Percentiles rank a stretch among this genome's conserved stretches.
Conservation (phyloP, 2,113 vertebrate species). For the Podilymbus podiceps region DNA sequence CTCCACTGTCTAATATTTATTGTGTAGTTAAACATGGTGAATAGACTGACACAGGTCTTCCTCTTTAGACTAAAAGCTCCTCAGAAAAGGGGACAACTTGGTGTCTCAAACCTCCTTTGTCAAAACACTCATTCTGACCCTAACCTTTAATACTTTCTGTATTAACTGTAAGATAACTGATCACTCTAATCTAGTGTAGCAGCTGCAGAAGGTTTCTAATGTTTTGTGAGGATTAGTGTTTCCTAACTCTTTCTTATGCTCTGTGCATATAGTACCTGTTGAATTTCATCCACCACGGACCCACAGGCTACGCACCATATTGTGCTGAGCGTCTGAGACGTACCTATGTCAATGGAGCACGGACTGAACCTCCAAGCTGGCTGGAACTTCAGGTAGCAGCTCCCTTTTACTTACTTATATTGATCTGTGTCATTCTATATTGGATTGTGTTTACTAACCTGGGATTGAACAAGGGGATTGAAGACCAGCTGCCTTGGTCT, state of each 20-base stretch:
- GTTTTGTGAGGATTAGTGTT: background rate
- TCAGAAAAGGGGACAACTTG: background rate
- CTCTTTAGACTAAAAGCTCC: background rate
- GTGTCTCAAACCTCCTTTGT: background rate
- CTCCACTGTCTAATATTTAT: background rate
- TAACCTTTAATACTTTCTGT: background rate
- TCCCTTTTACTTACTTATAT: background rate
- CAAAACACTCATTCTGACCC: background rate
- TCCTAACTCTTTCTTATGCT: background rate
- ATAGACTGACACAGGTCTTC: background rate
- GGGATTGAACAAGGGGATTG: background rate
- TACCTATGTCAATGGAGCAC: conserved; percentile 82
- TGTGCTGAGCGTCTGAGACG: conserved; percentile 87
- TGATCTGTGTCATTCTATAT: background rate
- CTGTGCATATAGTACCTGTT: conserved; percentile 81
- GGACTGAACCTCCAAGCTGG: conserved; percentile 89
- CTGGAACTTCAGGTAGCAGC: conserved; percentile 89
- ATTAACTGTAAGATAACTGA: background rate
- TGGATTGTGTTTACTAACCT: background rate
- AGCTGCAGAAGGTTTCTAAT: background rate
- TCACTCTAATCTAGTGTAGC: background rate
- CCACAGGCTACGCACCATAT: conserved; percentile 79
- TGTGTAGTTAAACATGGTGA: background rate
- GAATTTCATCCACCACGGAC: conserved; percentile 88
- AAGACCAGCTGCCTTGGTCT: background rate